A percentile compares a stretch with the other conserved stretches of the same genome.
phyloP scores from a whole-genome alignment of 2,888 invertebrate species.

The Lithophane ornitopus region DNA sequence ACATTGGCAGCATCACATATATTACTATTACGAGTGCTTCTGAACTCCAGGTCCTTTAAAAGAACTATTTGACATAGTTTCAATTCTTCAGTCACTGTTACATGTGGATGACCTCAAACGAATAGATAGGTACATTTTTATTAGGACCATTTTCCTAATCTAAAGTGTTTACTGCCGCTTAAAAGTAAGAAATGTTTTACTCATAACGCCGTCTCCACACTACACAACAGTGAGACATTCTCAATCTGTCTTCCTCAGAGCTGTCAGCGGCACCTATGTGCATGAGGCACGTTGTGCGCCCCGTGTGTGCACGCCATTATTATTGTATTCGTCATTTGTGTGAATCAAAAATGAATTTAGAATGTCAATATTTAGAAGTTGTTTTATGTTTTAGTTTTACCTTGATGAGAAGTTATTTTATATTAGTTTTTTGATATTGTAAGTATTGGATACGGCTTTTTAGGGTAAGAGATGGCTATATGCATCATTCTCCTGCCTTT shows the following conservation, averaged over 20 bases:
- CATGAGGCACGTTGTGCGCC: slow-evolving; percentile 77
- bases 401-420: not conserved
- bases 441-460: not conserved
- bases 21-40: no score
- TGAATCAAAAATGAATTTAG: no score
- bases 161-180: not conserved
- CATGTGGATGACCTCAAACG: no score
- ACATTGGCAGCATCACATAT: no score
- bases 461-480: not conserved
- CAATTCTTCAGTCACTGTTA: no score
- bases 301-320: slow-evolving; percentile 77
- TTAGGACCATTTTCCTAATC: not conserved
- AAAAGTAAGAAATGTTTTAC: not conserved
- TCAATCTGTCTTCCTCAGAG: slow-evolving; percentile 83
- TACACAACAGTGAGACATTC: slow-evolving; percentile 18
- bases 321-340: slow-evolving; percentile 58
- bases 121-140: no score
- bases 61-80: no score
- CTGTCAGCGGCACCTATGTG: slow-evolving; percentile 83
- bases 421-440: not conserved
- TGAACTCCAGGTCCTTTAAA: no score
- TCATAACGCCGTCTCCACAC: slow-evolving; percentile 63
- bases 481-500: not conserved
- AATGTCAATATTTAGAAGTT: slow-evolving; percentile 20
- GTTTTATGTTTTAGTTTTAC: not conserved